Conservation (phyloP, 2,113 vertebrate genomes). For the Pseudorasbora parva region DNA sequence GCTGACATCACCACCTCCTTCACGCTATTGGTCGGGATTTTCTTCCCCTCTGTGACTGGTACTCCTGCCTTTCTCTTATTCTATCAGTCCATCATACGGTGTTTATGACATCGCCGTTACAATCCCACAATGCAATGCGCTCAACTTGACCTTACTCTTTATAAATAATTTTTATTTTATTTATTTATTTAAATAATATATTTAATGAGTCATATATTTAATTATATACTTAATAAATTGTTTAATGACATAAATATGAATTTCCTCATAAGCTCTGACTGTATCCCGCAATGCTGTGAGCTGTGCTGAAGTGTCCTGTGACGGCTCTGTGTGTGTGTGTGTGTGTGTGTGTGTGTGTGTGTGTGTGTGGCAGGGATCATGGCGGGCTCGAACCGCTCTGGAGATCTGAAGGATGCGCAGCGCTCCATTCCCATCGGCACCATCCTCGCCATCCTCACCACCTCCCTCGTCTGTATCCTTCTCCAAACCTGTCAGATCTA, state of each 20-base stretch:
- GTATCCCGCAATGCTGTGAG: too few species aligned
- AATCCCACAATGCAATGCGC: too few species aligned
- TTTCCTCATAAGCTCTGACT: too few species aligned
- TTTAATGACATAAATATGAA: too few species aligned
- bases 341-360: background rate
- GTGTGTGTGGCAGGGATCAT: slow-evolving; percentile 81
- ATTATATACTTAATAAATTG: too few species aligned
- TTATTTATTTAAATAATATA: too few species aligned
- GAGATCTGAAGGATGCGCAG: slow-evolving; percentile 90
- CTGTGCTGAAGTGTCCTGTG: too few species aligned
- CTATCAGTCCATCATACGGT: background rate
- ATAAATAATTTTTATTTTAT: too few species aligned
- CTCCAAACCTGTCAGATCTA: too few species aligned
- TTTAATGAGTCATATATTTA: too few species aligned
- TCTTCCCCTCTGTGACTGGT: slow-evolving; percentile 90
- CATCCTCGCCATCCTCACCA: slow-evolving; percentile 89
- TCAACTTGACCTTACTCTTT: too few species aligned
- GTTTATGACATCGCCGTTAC: background rate
- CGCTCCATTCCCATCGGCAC: slow-evolving; percentile 93
- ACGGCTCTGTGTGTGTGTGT: background rate
- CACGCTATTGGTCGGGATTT: slow-evolving; percentile 91
- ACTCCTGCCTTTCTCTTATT: too few species aligned
- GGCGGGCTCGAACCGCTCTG: slow-evolving; percentile 91
- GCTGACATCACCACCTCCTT: slow-evolving; percentile 92
- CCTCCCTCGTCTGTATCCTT: slow-evolving; percentile 93